Evolutionary conservation across 2,797 vertebrate genomes (phyloP), one percentile per base, ranked within the genome.

Genomic region (Mus caroli): DNA sequence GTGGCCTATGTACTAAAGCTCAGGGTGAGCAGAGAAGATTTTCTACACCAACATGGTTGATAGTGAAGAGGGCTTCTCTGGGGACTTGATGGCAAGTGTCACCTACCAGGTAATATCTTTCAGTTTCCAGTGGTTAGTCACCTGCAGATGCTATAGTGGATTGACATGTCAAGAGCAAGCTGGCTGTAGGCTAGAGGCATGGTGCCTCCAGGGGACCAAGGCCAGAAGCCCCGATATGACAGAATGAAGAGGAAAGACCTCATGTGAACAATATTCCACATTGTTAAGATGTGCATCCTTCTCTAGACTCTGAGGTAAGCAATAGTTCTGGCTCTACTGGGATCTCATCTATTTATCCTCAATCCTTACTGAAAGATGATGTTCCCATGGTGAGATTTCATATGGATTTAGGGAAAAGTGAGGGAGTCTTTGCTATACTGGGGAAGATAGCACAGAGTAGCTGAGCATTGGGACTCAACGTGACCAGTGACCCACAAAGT

Each of bases 1-100:
- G 52, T 15, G 14, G 13, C 2, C 3, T 9, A 10, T 34, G 12
- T 24, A 34, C 12, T 31, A 1, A 15, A 37, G 3, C 26, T 12
- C 1, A 5, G 1, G 1, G 0, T 6, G 43, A 43, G 6, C 1
- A 15, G 4, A 31, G 31, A 11, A 22, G 31, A n/a, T 50, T 40
- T 17, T 50, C 9, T 31, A 20, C 14, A 10, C 26, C 43, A n/a
- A 12, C 22, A 11, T 73, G 28, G 6, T 12, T 52, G 5, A 75
- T 14, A 34, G 20, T 31, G 77, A 8, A 75, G 9, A 40, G 11
- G 19, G 2, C 28, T 17, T 24, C 50, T 20, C 14, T 10, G 1
- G 76, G 14, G 10, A 52, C 3, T 0, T 4, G 20, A 40, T 52
- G 26, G 14, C 20, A 58, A 11, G 34, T 13, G 1, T 50, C 50